Conservation (phyloP, 2,113 vertebrate species). For the Fulmarus glacialis region DNA sequence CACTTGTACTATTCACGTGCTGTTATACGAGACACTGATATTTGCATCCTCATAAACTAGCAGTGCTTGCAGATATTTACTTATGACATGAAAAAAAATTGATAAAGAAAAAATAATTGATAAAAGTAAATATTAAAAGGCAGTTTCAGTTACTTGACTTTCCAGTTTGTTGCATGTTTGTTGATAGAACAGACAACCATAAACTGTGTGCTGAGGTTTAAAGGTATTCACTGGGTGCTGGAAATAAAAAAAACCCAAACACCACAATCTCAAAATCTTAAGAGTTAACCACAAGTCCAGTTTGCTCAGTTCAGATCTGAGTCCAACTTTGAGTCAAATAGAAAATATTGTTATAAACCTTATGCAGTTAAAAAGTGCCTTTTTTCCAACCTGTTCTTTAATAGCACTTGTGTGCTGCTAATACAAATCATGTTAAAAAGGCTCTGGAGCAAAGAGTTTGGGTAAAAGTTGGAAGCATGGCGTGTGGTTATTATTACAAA, state of each 20-base stretch:
- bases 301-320: not conserved
- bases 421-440: not conserved
- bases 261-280: not conserved
- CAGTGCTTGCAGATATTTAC: not conserved
- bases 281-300: not conserved
- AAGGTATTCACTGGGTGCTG: not conserved
- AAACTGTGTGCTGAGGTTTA: not conserved
- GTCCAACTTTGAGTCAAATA: not conserved
- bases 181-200: not conserved
- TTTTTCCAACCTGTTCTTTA: not conserved
- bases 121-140: not conserved
- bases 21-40: not conserved
- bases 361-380: not conserved
- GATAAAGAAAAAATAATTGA: not conserved
- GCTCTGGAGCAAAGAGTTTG: slow-evolving; percentile 4
- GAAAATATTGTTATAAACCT: not conserved
- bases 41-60: not conserved
- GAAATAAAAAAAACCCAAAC: not conserved
- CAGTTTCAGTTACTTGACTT: not conserved
- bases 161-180: not conserved
- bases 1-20: not conserved
- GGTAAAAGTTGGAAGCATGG: not conserved
- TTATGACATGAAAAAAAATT: not conserved
- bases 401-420: not conserved
- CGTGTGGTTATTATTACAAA: not conserved